Conservation (phyloP, 2,888 invertebrate genomes). For the Noctuana brunneofusca region DNA sequence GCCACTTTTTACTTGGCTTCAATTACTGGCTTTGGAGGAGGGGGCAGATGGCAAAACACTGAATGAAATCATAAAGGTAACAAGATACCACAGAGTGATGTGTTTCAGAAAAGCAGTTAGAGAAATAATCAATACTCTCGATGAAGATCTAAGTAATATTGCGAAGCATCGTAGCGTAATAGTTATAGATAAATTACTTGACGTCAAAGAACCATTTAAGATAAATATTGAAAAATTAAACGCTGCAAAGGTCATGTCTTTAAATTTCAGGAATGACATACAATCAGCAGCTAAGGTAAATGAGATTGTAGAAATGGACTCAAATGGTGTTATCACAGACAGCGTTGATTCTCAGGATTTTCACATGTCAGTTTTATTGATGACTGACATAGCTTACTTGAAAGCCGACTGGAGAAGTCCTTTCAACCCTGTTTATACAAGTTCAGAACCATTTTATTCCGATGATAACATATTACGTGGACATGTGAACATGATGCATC, state of each 20-base stretch:
- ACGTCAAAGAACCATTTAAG: slow-evolving; percentile 50
- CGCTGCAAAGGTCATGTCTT: slow-evolving; percentile 49
- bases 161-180: slow-evolving; percentile 38
- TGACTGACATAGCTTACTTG: slow-evolving; percentile 66
- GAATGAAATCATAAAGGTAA: slow-evolving; percentile 54
- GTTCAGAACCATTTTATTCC: slow-evolving; percentile 58
- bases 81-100: slow-evolving; percentile 52
- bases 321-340: slow-evolving; percentile 62
- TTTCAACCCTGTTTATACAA: slow-evolving; percentile 57
- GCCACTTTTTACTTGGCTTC: slow-evolving; percentile 64
- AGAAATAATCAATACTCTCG: slow-evolving; percentile 50
- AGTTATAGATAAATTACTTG: slow-evolving; percentile 54
- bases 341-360: slow-evolving; percentile 59
- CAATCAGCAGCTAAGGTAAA: slow-evolving; percentile 59
- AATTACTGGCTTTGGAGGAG: slow-evolving; percentile 58
- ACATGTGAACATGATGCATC: slow-evolving; percentile 63
- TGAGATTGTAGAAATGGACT: slow-evolving; percentile 54
- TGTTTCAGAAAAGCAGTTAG: slow-evolving; percentile 50
- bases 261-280: slow-evolving; percentile 51
- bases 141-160: slow-evolving; percentile 56
- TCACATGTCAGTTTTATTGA: slow-evolving; percentile 49
- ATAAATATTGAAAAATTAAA: slow-evolving; percentile 45
- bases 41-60: slow-evolving; percentile 60
- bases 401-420: slow-evolving; percentile 62
- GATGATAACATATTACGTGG: slow-evolving; percentile 52